phyloP scores from a whole-genome alignment of 2,113 vertebrate species.

The Suricata suricatta region DNA sequence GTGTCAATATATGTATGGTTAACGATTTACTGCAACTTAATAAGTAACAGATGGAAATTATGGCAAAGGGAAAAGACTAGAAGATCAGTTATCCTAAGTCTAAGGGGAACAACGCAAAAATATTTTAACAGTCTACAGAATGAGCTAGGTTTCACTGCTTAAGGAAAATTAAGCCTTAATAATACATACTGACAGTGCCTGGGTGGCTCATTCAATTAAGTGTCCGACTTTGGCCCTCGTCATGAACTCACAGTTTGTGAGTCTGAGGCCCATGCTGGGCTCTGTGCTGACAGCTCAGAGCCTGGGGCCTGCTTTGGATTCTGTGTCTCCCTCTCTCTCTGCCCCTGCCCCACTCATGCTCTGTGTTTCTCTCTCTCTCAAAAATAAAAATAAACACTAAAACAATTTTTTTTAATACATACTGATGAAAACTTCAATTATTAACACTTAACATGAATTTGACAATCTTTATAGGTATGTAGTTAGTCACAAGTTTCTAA shows the following conservation, averaged over 20 bases:
- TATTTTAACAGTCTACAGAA: background rate
- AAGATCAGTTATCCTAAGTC: conserved; percentile 1
- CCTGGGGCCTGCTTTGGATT: no score
- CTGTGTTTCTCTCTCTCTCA: no score
- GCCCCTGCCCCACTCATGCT: no score
- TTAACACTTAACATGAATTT: background rate
- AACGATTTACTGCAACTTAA: conserved; percentile 20
- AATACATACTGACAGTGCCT: background rate
- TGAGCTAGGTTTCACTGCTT: background rate
- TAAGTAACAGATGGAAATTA: conserved; percentile 2
- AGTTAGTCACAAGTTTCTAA: background rate
- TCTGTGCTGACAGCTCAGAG: no score
- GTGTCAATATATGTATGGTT: background rate
- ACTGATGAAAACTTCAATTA: background rate
- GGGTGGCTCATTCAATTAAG: no score
- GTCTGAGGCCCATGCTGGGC: no score
- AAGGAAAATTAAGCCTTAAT: background rate
- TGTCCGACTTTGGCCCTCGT: no score
- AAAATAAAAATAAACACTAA: no score
- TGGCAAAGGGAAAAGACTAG: background rate
- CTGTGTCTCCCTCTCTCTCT: no score
- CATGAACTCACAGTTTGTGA: no score
- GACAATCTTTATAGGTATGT: background rate
- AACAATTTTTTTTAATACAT: background rate
- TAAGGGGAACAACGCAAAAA: background rate